Base-by-base conservation (phyloP, 2,797 vertebrate genomes). In the Tapera naevia region DNA sequence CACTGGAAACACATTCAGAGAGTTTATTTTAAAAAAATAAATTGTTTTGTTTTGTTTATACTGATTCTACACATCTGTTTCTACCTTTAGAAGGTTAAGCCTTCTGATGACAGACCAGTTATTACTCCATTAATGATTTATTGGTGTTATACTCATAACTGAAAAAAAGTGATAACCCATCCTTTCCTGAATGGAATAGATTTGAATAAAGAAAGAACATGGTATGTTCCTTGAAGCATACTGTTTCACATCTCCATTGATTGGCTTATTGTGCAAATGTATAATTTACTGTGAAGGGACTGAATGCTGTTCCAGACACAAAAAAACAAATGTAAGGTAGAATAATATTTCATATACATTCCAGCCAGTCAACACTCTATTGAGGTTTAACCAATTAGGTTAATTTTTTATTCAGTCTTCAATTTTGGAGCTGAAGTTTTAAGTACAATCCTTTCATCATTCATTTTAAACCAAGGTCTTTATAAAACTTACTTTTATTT, bases 21-120 rank as follows among this genome's bases (percentile, higher is more conserved):
- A 76, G 17, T 67, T 95, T 87, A 62, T 74, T 51, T 7, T 2
- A 9, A 41, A 74, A 76, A 48, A 64, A 57, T 67, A 51, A 62
- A 92, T 24, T 14, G 11, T 8, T 64, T 72, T 39, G 5, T 8
- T 57, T 67, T 58, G 3, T 27, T 75, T 92, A 94, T 71, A 66
- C 33, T 51, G 32, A 92, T 94, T 70, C 33, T 80, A 39, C 35
- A 72, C 83, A 92, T 94, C 81, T 97, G 58, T 88, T 86, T 88
- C 95, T 91, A 88, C 10, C 48, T 90, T 95, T 72, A 91, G 71
- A 83, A 94, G 80, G 61, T 93, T 93, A 94, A 94, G n/a, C 54
- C 23, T 91, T 88, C 56, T 80, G 57, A 81, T 91, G 56, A 80
- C 22, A 88, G 39, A 82, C 86, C 69, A 80, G 64, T 75, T 81